Percentiles rank a stretch among this genome's conserved stretches.
Evolutionary conservation across 2,888 invertebrate genomes (phyloP).

Genomic region (Philereme vetulata): DNA sequence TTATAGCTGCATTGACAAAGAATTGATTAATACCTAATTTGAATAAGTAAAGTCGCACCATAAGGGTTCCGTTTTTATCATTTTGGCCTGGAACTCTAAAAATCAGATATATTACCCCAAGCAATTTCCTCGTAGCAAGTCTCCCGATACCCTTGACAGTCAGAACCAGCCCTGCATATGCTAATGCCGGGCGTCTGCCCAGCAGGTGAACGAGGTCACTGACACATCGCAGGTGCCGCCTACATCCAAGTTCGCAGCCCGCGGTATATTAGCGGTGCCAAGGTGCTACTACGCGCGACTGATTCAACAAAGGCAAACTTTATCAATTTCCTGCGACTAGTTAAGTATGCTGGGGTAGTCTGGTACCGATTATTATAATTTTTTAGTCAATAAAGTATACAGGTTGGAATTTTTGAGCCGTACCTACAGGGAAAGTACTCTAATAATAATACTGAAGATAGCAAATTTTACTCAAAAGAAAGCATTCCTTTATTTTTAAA

Average conservation of each 20-base stretch:
- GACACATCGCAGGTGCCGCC: conserved; percentile 66
- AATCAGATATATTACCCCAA: no score
- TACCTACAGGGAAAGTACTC: no score
- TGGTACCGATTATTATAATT: conserved; percentile 25
- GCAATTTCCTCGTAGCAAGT: background rate
- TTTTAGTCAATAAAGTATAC: conserved; percentile 31
- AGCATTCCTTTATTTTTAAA: no score
- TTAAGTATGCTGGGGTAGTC: conserved; percentile 32
- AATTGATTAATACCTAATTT: no score
- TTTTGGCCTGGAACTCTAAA: no score
- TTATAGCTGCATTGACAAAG: no score
- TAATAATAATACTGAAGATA: no score
- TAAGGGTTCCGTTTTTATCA: no score
- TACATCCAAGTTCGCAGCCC: conserved; percentile 40
- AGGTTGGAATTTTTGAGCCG: background rate
- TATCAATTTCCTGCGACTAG: conserved; percentile 50
- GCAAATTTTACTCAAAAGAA: no score
- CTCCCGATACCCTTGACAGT: conserved; percentile 37
- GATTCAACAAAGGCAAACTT: conserved; percentile 45
- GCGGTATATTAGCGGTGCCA: conserved; percentile 41
- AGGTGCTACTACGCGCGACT: conserved; percentile 27
- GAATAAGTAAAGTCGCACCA: background rate
- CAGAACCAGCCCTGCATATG: conserved; percentile 53
- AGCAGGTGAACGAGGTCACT: conserved; percentile 77
- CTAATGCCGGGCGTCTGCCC: conserved; percentile 57